Evolutionary conservation across 2,888 invertebrate genomes (phyloP).

Genomic region (Baronia brevicornis): DNA sequence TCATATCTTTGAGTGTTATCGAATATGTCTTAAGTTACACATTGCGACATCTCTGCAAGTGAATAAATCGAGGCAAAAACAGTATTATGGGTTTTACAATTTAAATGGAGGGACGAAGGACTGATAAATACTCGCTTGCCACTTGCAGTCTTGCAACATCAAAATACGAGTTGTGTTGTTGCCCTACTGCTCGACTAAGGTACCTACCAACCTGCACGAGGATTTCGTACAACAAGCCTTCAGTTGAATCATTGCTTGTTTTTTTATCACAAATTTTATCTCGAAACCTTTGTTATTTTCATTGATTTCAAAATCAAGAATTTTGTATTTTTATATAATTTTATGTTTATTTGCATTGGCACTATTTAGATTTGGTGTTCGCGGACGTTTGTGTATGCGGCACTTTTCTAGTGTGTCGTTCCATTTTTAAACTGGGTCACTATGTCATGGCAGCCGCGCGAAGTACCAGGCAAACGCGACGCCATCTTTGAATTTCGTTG

Average conservation of each 20-base stretch:
- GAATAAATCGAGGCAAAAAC: no score
- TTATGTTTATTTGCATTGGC: no score
- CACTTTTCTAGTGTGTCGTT: slow-evolving; percentile 61
- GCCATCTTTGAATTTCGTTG: slow-evolving; percentile 67
- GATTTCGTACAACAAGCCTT: slow-evolving; percentile 19
- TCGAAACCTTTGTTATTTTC: background rate
- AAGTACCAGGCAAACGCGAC: slow-evolving; percentile 56
- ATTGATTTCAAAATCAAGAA: slow-evolving; percentile 35
- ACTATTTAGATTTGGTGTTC: slow-evolving; percentile 36
- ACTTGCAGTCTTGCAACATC: slow-evolving; percentile 37
- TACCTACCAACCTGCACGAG: slow-evolving; percentile 25
- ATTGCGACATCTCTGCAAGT: no score
- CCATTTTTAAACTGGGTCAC: slow-evolving; percentile 73
- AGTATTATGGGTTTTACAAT: slow-evolving; percentile 4
- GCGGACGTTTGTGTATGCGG: slow-evolving; percentile 43
- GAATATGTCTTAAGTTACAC: no score
- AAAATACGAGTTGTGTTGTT: slow-evolving; percentile 40
- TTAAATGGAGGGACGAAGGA: slow-evolving; percentile 12
- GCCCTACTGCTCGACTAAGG: slow-evolving; percentile 41
- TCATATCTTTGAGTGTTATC: no score
- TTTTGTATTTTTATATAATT: slow-evolving; percentile 36
- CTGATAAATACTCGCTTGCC: slow-evolving; percentile 19
- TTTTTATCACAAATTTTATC: slow-evolving; percentile 5
- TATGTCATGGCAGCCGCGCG: slow-evolving; percentile 67
- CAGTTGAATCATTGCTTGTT: slow-evolving; percentile 19